Conservation (phyloP, 2,888 invertebrate species). For the Disparrhopalites patrizii region DNA sequence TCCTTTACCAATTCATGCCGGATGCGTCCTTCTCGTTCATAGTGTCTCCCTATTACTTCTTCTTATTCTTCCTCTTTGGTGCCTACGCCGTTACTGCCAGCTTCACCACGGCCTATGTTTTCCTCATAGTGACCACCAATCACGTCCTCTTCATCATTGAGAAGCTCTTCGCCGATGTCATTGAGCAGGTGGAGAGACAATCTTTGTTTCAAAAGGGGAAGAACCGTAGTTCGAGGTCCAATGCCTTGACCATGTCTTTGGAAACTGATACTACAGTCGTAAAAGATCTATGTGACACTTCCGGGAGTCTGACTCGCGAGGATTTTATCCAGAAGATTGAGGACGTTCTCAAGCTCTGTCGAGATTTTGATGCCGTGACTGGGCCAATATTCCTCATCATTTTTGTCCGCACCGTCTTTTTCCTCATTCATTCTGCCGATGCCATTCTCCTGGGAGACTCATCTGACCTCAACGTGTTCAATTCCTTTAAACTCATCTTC, state of each 20-base stretch:
- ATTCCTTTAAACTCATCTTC: background rate
- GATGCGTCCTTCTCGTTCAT: background rate
- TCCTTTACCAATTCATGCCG: background rate
- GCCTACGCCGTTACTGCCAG: background rate
- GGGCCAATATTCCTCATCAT: background rate
- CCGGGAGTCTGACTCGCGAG: background rate
- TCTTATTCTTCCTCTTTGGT: slow-evolving; percentile 3
- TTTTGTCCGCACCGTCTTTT: slow-evolving; percentile 7
- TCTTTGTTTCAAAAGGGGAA: background rate
- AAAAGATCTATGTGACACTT: background rate
- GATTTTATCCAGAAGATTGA: background rate
- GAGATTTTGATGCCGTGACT: background rate
- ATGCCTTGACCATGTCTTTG: background rate
- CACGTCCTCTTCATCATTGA: slow-evolving; percentile 15
- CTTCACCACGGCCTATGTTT: background rate
- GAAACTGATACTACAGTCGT: no score
- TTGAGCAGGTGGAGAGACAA: background rate
- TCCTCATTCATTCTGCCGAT: slow-evolving; percentile 20
- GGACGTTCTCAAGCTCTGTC: background rate
- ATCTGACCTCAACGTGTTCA: background rate
- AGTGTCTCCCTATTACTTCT: background rate
- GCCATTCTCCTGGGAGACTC: background rate
- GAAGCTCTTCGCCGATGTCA: slow-evolving; percentile 1
- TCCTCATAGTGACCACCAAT: slow-evolving; percentile 8
- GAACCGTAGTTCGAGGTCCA: no score